A percentile compares a stretch with the other conserved stretches of the same genome.
phyloP scores from a whole-genome alignment of 2,888 invertebrate genomes.

The Latheticus oryzae region DNA sequence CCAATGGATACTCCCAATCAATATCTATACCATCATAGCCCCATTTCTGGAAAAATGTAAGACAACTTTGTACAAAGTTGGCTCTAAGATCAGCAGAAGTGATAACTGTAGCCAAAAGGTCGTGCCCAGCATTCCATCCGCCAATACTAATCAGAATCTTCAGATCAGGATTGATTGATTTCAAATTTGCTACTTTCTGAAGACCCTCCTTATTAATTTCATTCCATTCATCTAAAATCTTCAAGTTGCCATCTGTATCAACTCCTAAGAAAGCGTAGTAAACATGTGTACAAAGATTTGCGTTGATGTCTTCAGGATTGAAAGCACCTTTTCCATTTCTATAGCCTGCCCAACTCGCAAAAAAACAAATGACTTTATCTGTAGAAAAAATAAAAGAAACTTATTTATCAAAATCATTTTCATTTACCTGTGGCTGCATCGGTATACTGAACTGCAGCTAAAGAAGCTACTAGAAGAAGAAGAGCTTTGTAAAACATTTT shows the following conservation, averaged over 20 bases:
- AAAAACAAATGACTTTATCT: constrained; percentile 34
- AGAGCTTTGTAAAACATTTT: constrained; percentile 9
- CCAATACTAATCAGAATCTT: constrained; percentile 75
- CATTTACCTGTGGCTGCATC: too few species aligned
- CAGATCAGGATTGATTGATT: constrained; percentile 66
- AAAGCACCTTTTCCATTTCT: constrained; percentile 74
- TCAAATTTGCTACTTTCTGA: constrained; percentile 58
- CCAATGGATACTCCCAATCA: constrained; percentile 37
- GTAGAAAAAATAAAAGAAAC: background rate
- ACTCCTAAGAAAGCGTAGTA: constrained; percentile 82
- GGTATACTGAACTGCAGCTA: too few species aligned
- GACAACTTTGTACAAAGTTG: constrained; percentile 31
- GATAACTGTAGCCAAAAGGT: constrained; percentile 49
- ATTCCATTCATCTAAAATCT: constrained; percentile 67
- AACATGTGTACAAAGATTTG: constrained; percentile 78
- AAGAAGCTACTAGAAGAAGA: constrained; percentile 1
- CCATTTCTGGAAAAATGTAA: constrained; percentile 17
- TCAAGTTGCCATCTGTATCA: constrained; percentile 66
- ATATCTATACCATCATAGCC: constrained; percentile 37
- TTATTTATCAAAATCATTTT: too few species aligned
- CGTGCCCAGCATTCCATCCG: constrained; percentile 70
- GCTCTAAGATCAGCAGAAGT: constrained; percentile 58
- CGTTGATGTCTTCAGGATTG: constrained; percentile 74
- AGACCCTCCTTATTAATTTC: constrained; percentile 39
- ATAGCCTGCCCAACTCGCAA: constrained; percentile 35